phyloP scores from a whole-genome alignment of 2,888 invertebrate species.

The Drosophila subsilvestris region DNA sequence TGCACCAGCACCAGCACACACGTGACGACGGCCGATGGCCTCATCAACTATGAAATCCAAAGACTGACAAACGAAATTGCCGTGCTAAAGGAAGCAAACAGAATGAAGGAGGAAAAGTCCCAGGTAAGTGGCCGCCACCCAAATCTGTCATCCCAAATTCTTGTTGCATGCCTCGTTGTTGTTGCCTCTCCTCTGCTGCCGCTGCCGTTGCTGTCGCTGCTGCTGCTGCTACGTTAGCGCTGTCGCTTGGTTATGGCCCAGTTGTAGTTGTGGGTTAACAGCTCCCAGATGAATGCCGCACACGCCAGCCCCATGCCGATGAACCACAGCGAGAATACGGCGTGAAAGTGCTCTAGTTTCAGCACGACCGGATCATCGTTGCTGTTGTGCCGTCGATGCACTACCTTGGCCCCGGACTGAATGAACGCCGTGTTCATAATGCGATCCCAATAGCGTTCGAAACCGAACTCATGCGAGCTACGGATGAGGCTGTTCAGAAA shows the following conservation, averaged over 20 bases:
- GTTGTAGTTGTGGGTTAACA: slow-evolving; percentile 55
- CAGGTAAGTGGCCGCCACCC: slow-evolving; percentile 85
- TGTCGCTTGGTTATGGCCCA: slow-evolving; percentile 52
- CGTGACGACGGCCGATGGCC: slow-evolving; percentile 71
- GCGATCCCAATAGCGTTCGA: slow-evolving; percentile 83
- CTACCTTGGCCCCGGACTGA: slow-evolving; percentile 64
- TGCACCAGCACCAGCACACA: slow-evolving; percentile 18
- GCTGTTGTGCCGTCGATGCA: slow-evolving; percentile 43
- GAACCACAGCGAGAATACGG: slow-evolving; percentile 79
- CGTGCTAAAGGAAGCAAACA: slow-evolving; percentile 87
- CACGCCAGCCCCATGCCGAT: slow-evolving; percentile 68
- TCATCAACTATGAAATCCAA: slow-evolving; percentile 82
- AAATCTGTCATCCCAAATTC: slow-evolving; percentile 15
- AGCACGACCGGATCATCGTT: slow-evolving; percentile 76
- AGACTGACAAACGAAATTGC: slow-evolving; percentile 86
- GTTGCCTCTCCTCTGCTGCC: not conserved
- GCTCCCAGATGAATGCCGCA: slow-evolving; percentile 70
- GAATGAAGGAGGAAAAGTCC: slow-evolving; percentile 88
- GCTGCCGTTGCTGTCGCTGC: not conserved
- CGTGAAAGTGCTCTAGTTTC: slow-evolving; percentile 78
- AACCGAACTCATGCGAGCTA: slow-evolving; percentile 85
- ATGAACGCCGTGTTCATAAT: slow-evolving; percentile 74
- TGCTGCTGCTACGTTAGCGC: slow-evolving; percentile 12
- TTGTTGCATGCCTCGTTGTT: slow-evolving; percentile 30
- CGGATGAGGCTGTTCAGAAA: slow-evolving; percentile 85